Evolutionary conservation across 2,113 vertebrate species (phyloP).

Genomic region (Raja brachyura): DNA sequence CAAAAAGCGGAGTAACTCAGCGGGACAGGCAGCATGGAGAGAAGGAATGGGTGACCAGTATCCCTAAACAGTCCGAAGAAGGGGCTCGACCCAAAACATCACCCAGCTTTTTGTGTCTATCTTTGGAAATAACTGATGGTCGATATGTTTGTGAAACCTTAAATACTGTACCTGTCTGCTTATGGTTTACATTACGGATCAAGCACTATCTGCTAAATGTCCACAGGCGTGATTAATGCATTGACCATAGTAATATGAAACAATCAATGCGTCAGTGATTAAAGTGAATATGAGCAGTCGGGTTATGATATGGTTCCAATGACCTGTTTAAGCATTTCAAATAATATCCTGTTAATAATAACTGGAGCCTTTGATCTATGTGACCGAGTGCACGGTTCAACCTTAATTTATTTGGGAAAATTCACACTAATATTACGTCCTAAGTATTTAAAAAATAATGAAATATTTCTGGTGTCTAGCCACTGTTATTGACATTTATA

Average conservation of each 20-base stretch:
- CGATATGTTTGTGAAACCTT: neutral
- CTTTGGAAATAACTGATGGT: too few relatives aligned
- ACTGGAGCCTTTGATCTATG: too few relatives aligned
- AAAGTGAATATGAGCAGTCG: neutral
- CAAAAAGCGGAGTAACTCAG: too few relatives aligned
- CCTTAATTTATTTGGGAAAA: neutral
- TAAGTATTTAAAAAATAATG: neutral
- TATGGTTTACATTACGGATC: neutral
- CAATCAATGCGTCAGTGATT: neutral
- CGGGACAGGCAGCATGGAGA: too few relatives aligned
- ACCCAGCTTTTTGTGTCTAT: too few relatives aligned
- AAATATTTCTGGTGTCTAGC: neutral
- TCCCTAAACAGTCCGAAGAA: too few relatives aligned
- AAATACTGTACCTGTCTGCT: neutral
- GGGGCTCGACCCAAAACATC: too few relatives aligned
- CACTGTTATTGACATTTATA: neutral
- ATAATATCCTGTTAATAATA: neutral
- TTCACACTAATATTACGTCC: neutral
- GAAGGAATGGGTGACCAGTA: too few relatives aligned
- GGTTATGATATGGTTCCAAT: neutral
- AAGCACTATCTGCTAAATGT: neutral
- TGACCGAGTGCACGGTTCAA: too few relatives aligned
- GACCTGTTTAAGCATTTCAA: neutral
- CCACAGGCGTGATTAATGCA: neutral
- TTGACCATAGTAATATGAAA: neutral